Conservation (phyloP, 2,113 vertebrate genomes). For the Megaceryle maxima region DNA sequence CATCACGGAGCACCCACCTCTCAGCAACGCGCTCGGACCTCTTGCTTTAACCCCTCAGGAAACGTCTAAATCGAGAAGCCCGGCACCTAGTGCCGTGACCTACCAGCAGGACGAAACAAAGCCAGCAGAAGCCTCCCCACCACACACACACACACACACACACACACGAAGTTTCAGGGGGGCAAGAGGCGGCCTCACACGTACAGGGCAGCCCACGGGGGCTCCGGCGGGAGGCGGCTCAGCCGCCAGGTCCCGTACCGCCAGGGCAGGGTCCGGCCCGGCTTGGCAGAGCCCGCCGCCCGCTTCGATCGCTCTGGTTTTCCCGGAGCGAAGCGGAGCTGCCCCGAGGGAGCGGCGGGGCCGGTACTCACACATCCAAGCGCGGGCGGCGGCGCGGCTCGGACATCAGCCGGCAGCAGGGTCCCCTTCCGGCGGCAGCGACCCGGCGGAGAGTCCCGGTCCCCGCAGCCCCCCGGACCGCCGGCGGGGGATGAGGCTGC, state of each 20-base stretch:
- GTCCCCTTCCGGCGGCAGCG: background rate
- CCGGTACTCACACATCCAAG: constrained; percentile 46
- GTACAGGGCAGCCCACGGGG: background rate
- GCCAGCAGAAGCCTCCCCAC: background rate
- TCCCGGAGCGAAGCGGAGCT: background rate
- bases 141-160: background rate
- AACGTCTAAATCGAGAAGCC: background rate
- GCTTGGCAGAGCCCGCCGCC: background rate
- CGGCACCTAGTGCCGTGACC: background rate
- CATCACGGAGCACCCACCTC: background rate
- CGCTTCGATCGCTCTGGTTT: background rate
- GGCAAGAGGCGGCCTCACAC: background rate
- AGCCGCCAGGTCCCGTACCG: background rate
- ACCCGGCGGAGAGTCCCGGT: background rate
- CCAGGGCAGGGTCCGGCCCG: background rate
- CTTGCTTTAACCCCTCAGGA: background rate
- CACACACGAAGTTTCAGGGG: background rate
- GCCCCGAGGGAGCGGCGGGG: background rate
- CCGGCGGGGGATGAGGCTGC: background rate
- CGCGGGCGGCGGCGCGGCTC: background rate
- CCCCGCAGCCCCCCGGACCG: background rate
- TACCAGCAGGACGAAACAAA: background rate
- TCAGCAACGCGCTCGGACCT: background rate
- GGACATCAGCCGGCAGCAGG: constrained; percentile 27
- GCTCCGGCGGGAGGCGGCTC: background rate